Conservation (phyloP, 2,888 invertebrate genomes). For the Sympetrum striolatum region DNA sequence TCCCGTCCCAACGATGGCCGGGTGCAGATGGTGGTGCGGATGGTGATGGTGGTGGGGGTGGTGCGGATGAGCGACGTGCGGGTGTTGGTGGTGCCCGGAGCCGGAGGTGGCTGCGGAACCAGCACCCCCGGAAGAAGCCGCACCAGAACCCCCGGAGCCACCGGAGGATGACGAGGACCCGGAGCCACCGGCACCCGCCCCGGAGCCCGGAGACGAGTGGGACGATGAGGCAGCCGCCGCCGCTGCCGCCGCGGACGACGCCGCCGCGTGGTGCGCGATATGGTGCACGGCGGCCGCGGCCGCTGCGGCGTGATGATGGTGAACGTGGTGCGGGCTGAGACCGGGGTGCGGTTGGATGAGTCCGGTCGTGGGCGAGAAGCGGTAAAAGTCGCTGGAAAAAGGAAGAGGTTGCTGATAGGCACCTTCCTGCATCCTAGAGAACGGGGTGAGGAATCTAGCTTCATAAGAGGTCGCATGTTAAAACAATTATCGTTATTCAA, state of each 20-base stretch:
- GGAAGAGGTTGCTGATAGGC: constrained; percentile 45
- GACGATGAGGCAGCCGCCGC: constrained; percentile 19
- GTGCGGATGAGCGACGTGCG: constrained; percentile 50
- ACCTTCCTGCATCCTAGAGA: neutral
- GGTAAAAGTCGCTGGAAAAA: constrained; percentile 74
- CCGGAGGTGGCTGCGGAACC: constrained; percentile 61
- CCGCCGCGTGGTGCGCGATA: constrained; percentile 65
- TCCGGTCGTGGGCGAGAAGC: constrained; percentile 84
- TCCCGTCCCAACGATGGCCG: constrained; percentile 77
- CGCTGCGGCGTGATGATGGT: constrained; percentile 78
- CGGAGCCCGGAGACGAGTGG: neutral
- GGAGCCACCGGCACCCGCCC: neutral
- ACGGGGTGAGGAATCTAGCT: no score
- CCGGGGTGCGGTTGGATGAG: constrained; percentile 78
- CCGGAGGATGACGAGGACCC: neutral
- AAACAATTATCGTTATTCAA: no score
- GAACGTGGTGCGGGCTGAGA: constrained; percentile 54
- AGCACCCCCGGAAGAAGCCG: neutral
- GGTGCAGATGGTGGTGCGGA: constrained; percentile 78
- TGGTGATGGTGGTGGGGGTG: constrained; percentile 73
- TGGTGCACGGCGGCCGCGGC: constrained; percentile 79
- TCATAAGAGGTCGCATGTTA: no score
- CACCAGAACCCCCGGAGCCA: neutral
- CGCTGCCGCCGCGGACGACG: constrained; percentile 15
- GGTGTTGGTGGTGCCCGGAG: constrained; percentile 64